Percentiles rank a stretch among this genome's conserved stretches.
Conservation (phyloP, 2,888 invertebrate genomes). For the Phorcus lineatus region DNA sequence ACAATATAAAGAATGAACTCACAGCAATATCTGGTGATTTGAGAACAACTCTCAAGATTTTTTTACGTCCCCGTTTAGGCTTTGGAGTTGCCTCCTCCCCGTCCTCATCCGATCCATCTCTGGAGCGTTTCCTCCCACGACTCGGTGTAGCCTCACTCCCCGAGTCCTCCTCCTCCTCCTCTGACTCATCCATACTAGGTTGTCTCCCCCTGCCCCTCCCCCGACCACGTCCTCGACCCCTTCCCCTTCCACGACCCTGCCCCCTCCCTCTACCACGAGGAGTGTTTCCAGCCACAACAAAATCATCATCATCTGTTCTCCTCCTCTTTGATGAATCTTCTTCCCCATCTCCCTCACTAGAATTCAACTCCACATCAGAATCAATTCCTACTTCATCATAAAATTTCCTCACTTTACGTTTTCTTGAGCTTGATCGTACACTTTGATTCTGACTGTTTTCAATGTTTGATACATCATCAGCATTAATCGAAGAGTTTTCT, state of each 20-base stretch:
- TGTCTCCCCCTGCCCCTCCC: not conserved
- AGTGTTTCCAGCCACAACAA: not conserved
- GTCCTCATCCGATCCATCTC: not conserved
- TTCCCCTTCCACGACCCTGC: not conserved
- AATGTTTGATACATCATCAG: not conserved
- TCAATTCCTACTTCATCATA: not conserved
- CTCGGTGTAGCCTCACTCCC: not conserved
- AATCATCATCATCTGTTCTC: not conserved
- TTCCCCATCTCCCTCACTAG: not conserved
- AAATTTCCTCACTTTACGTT: not conserved
- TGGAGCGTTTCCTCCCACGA: not conserved
- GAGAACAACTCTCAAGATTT: not conserved
- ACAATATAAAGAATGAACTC: not conserved
- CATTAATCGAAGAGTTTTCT: not conserved
- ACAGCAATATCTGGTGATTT: conserved; percentile 12
- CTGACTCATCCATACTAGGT: not conserved
- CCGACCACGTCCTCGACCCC: not conserved
- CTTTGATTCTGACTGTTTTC: not conserved
- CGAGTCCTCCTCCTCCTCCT: not conserved
- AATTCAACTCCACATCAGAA: not conserved
- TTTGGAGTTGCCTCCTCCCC: not conserved
- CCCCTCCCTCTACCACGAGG: not conserved
- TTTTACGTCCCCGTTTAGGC: not conserved
- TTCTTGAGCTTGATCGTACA: not conserved
- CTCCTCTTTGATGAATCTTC: not conserved